Conservation (phyloP, 2,797 vertebrate species). For the Mormyrus proboscirostris region DNA sequence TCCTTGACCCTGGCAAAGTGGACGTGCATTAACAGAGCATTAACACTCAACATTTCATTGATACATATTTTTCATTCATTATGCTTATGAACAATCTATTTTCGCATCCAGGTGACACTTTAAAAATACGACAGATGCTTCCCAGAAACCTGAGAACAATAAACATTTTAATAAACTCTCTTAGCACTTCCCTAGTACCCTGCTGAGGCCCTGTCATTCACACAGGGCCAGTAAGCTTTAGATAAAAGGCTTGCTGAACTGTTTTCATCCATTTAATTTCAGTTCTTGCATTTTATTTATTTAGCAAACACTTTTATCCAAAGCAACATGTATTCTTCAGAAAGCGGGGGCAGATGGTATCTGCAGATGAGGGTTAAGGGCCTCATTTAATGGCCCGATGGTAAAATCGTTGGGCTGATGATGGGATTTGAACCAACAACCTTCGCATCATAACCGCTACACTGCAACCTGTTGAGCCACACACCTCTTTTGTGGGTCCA, state of each 20-base stretch:
- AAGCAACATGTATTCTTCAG: background rate
- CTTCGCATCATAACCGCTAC: background rate
- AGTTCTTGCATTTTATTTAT: background rate
- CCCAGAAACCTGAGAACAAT: background rate
- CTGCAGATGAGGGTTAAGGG: background rate
- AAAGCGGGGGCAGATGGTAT: background rate
- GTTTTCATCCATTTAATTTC: background rate
- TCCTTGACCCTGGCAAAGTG: background rate
- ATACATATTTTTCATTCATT: background rate
- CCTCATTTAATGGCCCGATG: background rate
- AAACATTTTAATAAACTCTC: background rate
- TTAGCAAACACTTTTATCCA: background rate
- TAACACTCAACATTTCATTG: background rate
- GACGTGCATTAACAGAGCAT: background rate
- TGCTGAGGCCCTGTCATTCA: background rate
- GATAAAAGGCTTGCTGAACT: background rate
- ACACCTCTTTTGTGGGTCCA: background rate
- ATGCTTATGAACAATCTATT: background rate
- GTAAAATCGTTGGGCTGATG: background rate
- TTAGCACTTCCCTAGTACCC: background rate
- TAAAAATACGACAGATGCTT: background rate
- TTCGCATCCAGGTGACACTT: background rate
- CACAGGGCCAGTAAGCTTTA: background rate
- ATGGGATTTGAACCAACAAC: background rate
- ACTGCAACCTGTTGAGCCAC: background rate